A percentile compares a stretch with the other conserved stretches of the same genome.
Conservation (phyloP, 1,140 invertebrate species). For the Dreissena polymorpha region DNA sequence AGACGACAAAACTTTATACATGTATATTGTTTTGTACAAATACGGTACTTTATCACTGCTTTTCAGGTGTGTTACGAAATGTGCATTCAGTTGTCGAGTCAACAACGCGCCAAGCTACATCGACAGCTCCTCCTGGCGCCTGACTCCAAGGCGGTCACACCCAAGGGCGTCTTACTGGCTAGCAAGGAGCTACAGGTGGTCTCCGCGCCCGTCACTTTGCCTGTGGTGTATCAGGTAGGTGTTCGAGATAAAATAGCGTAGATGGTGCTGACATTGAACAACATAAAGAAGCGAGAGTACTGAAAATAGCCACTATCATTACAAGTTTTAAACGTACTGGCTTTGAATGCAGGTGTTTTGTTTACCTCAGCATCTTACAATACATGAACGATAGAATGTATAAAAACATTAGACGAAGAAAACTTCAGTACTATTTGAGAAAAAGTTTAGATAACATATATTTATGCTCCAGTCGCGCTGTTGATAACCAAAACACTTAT, state of each 20-base stretch:
- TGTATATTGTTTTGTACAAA: no score
- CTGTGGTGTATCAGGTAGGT: constrained; percentile 2
- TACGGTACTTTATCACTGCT: background rate
- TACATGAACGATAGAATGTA: background rate
- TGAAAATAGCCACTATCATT: background rate
- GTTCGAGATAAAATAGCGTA: background rate
- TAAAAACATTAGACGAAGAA: no score
- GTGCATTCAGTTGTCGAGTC: background rate
- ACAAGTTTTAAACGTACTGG: background rate
- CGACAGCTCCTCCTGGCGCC: background rate
- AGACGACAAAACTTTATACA: no score
- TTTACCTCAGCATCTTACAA: background rate
- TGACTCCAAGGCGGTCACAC: background rate
- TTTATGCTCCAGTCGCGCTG: no score
- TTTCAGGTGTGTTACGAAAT: constrained; percentile 2
- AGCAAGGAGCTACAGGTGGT: background rate
- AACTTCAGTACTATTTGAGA: no score
- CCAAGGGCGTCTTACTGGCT: background rate
- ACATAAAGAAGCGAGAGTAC: background rate
- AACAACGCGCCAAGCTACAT: background rate
- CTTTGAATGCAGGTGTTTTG: background rate
- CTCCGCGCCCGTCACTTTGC: background rate
- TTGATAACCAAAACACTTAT: no score
- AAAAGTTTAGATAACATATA: no score
- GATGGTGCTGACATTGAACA: background rate